A percentile compares a stretch with the other conserved stretches of the same genome.
phyloP scores from a whole-genome alignment of 2,797 vertebrate genomes.

The Cynodonichthys magdalenae region DNA sequence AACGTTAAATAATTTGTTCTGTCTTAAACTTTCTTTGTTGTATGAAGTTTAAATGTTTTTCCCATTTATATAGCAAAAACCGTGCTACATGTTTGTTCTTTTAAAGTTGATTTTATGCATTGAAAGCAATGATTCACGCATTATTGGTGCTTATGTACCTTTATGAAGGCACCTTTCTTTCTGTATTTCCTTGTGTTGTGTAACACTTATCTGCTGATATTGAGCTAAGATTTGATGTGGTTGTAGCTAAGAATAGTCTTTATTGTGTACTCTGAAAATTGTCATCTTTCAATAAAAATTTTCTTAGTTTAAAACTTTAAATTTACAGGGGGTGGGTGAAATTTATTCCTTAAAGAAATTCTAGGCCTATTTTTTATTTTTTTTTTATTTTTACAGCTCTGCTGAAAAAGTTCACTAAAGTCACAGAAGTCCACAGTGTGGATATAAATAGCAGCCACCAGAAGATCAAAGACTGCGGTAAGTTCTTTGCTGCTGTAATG shows the following conservation, averaged over 20 bases:
- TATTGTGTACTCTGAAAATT: no score
- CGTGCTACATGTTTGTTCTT: background rate
- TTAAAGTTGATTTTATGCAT: background rate
- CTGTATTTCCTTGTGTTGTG: background rate
- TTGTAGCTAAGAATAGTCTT: no score
- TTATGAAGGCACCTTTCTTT: background rate
- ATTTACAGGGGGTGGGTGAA: no score
- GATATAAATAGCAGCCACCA: constrained; percentile 1
- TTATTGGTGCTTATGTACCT: background rate
- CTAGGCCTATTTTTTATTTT: no score
- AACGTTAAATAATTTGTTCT: background rate
- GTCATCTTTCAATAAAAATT: no score
- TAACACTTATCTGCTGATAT: background rate
- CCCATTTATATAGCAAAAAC: background rate
- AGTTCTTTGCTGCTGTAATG: constrained; percentile 12
- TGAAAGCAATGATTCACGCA: background rate
- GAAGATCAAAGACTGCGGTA: background rate
- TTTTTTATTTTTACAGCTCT: background rate
- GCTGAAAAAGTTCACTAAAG: no score
- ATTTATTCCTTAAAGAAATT: no score
- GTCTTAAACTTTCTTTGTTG: background rate
- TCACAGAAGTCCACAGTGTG: background rate
- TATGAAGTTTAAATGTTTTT: background rate
- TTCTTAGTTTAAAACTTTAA: no score
- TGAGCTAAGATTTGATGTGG: no score